Conservation (phyloP, 2,113 vertebrate species). For the Ochotona curzoniae region DNA sequence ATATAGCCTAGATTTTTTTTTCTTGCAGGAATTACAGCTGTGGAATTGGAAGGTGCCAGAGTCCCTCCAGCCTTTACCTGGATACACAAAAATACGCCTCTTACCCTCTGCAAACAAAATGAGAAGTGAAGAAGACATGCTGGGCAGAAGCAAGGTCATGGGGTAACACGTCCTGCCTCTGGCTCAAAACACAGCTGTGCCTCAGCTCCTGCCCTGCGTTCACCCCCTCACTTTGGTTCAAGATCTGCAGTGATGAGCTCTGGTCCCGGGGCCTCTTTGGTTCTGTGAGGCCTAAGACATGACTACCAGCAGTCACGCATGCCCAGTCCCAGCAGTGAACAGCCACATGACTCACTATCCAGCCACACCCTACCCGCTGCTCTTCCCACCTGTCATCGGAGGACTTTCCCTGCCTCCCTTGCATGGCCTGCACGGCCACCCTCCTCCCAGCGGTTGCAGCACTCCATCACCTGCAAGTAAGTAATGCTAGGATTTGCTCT, state of each 20-base stretch:
- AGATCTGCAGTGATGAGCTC: constrained; percentile 80
- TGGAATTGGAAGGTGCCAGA: constrained; percentile 1
- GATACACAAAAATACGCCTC: neutral
- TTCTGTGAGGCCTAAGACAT: constrained; percentile 89
- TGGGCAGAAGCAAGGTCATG: constrained; percentile 62
- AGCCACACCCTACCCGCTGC: constrained; percentile 91
- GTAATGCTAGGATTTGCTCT: constrained; percentile 68
- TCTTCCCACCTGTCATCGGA: constrained; percentile 95
- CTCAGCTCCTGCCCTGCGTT: neutral
- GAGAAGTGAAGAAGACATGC: constrained; percentile 36
- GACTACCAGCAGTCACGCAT: constrained; percentile 91
- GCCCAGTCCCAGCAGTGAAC: constrained; percentile 90
- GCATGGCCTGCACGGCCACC: constrained; percentile 90
- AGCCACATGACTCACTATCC: constrained; percentile 95
- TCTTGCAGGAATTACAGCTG: constrained; percentile 57
- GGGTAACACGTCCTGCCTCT: constrained; percentile 60
- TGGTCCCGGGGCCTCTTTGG: neutral
- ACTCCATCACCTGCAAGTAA: constrained; percentile 95
- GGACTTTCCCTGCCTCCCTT: constrained; percentile 92
- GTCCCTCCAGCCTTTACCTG: neutral
- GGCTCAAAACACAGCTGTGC: neutral
- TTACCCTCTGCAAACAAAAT: constrained; percentile 36
- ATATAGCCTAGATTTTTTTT: neutral
- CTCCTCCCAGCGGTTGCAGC: constrained; percentile 91
- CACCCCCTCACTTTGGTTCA: neutral